phyloP scores from a whole-genome alignment of 1,140 invertebrate genomes.

The Procambarus virginalis region DNA sequence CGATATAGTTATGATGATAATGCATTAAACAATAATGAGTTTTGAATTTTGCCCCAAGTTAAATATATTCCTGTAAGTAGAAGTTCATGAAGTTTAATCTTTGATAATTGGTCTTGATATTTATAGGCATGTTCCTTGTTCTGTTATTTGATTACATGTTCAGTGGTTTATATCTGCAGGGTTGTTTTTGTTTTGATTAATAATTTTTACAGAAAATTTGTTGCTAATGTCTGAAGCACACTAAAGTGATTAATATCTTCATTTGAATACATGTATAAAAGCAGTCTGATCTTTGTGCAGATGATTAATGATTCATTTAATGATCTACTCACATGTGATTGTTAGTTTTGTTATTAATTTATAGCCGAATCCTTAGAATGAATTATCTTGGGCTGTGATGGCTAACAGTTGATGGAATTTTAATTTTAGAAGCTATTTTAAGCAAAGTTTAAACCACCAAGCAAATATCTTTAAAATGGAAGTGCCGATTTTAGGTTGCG shows the following conservation, averaged over 20 bases:
- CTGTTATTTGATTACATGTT: neutral
- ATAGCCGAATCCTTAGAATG: neutral
- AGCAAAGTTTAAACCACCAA: neutral
- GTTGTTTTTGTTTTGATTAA: neutral
- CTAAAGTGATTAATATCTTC: neutral
- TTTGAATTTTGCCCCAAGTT: neutral
- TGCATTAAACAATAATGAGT: neutral
- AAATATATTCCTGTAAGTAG: neutral
- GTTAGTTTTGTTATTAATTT: no score
- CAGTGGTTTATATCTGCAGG: neutral
- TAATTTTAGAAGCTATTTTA: neutral
- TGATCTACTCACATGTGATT: neutral
- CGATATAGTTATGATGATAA: no score
- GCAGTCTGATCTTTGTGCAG: neutral
- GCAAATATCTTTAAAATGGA: neutral
- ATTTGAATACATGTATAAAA: neutral
- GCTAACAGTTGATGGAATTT: conserved; percentile 11
- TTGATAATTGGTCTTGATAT: no score
- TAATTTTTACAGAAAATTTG: neutral
- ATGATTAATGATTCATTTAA: neutral
- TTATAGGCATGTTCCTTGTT: neutral
- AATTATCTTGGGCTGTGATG: neutral
- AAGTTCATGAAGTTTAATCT: neutral
- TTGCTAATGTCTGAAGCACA: neutral
- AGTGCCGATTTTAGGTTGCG: neutral